Conservation (phyloP, 2,797 vertebrate species). For the Sparus aurata region DNA sequence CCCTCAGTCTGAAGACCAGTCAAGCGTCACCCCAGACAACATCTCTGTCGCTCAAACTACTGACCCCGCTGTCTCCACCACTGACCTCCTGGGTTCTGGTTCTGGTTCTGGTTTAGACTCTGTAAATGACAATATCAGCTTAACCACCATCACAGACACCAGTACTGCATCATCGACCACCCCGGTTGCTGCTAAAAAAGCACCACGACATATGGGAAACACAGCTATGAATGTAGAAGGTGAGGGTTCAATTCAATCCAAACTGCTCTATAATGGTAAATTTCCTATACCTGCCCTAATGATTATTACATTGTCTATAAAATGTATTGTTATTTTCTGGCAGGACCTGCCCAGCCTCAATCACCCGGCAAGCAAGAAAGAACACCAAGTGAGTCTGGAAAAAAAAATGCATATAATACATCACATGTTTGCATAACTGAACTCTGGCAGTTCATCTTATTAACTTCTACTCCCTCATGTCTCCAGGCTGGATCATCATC, state of each 20-base stretch:
- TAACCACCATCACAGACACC: neutral
- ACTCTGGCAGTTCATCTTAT: neutral
- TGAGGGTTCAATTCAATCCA: too few species aligned
- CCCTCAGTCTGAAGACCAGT: too few species aligned
- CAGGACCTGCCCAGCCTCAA: too few species aligned
- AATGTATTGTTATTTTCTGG: neutral
- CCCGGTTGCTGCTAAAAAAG: too few species aligned
- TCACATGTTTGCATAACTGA: neutral
- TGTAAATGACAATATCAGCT: neutral
- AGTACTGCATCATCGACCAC: neutral
- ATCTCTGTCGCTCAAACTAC: neutral
- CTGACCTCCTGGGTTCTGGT: neutral
- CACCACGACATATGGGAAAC: accelerated
- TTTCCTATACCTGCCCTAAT: neutral
- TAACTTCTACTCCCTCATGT: constrained; percentile 15
- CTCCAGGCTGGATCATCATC: constrained; percentile 85
- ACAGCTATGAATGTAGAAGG: too few species aligned
- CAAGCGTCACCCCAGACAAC: neutral
- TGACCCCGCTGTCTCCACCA: neutral
- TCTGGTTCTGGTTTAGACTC: constrained; percentile 1
- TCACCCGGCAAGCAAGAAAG: neutral
- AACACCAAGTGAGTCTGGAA: constrained; percentile 73
- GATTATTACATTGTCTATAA: neutral
- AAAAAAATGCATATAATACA: neutral
- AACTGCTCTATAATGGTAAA: too few species aligned